A percentile compares a stretch with the other conserved stretches of the same genome.
Evolutionary conservation across 2,113 vertebrate genomes (phyloP).

Genomic region (Oryzias curvinotus): DNA sequence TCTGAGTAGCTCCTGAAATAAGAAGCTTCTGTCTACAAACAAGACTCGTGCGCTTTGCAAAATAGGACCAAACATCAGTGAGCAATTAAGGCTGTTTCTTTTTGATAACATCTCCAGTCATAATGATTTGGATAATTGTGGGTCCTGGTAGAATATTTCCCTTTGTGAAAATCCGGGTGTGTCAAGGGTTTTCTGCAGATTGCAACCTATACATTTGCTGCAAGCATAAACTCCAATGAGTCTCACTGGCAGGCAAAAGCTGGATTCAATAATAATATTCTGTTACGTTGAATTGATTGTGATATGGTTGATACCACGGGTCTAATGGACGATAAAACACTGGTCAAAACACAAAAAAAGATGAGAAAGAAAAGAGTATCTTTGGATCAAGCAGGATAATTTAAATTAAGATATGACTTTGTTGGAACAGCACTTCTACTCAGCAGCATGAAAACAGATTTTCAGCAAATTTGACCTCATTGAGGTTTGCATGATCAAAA

Average conservation of each 20-base stretch:
- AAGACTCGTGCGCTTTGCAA: slow-evolving; percentile 33
- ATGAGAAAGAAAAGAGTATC: slow-evolving; percentile 20
- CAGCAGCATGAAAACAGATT: slow-evolving; percentile 55
- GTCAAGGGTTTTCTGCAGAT: slow-evolving; percentile 55
- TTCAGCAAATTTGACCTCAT: slow-evolving; percentile 38
- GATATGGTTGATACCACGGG: no score
- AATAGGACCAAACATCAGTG: slow-evolving; percentile 72
- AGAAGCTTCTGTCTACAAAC: slow-evolving; percentile 41
- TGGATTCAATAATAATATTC: no score
- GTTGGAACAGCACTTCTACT: slow-evolving; percentile 22
- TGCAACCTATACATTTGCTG: no score
- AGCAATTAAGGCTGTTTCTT: slow-evolving; percentile 70
- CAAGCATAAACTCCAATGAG: no score
- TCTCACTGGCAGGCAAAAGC: no score
- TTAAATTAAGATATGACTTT: slow-evolving; percentile 52
- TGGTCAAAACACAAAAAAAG: no score
- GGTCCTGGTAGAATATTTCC: slow-evolving; percentile 69
- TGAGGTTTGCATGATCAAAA: slow-evolving; percentile 52
- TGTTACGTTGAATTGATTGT: no score
- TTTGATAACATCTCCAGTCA: slow-evolving; percentile 74
- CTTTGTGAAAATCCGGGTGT: slow-evolving; percentile 71
- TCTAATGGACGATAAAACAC: no score
- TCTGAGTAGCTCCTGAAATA: slow-evolving; percentile 8
- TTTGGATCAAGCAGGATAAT: slow-evolving; percentile 27
- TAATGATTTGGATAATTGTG: slow-evolving; percentile 71